Evolutionary conservation across 2,888 invertebrate species (phyloP), one percentile per base, ranked within the genome.

Genomic region (Xanthorhoe designata): DNA sequence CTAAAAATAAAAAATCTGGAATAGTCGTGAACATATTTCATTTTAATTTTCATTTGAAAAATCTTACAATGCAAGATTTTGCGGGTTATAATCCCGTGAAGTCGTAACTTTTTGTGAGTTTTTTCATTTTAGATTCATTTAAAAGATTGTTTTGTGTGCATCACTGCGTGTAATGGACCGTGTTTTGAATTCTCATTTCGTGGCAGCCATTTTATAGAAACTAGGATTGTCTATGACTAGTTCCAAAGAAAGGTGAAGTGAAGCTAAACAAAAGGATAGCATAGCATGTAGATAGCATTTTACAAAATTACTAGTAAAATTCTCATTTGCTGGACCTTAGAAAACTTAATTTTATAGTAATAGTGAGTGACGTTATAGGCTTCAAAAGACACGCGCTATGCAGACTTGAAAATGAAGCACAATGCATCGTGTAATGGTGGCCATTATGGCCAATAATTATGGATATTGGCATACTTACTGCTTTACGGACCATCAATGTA

Each of bases 201-300:
- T 88, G 90, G 90, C 90, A 86, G 90, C 92, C 92, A 92, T 92
- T 90, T 92, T 92, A 89, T 89, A 91, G 90, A 92, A 77, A 50
- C 71, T 4, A 54, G 71, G 64, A 73, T 89, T 89, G 87, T 93
- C 88, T 92, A 90, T 93, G 92, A 84, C 82, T 70, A 71, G 78
- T 86, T 80, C 87, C 82, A 91, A 93, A 92, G 93, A 92, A 93
- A 92, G 93, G 92, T 87, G 93, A 93, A 93, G 92, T 87, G 93
- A 93, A 93, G 93, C 93, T 93, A 93, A 93, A 93, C 93, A 93
- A 93, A 92, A 92, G 93, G 89, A 78, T 91, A 90, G 86, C 88
- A 78, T 91, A 90, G 86, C 88, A 91, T 93, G 91, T 91, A 89
- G 88, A 87, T 89, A 91, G 86, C 87, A 83, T 91, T 74, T 91